Base-by-base conservation (phyloP, 64 coral and sea anemone genomes). In the Stichodactyla mertensii region DNA sequence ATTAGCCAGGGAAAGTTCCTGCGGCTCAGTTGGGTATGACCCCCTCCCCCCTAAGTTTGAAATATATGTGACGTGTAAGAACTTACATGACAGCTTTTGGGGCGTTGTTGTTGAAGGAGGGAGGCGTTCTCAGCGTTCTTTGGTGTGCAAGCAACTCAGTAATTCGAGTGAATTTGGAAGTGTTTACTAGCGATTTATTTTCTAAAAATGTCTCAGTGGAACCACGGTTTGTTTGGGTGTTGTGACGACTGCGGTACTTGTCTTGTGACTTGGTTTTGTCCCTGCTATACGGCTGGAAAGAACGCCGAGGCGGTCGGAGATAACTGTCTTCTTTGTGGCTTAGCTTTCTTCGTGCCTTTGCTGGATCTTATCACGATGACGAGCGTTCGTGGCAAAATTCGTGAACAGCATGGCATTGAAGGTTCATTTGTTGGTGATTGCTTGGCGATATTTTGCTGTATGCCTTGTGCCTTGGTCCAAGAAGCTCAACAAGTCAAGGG, bases 231-330 rank as follows among this genome's bases (percentile, higher is more conserved):
- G 19, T 96, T 82, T 20, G 88, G 94, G 16, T 96, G 94, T 20
- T 96, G 87, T 57, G 86, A 96, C 61, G 94, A 96, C 54, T 96
- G 94, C 52, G 94, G 91, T 14, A 96, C 94, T 6, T 96, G 94
- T 52, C 55, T 96, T 8, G 82, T 92, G 19, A 82, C 94, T 0
- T 82, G 60, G 20, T 88, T 96, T 27, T 89, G 84, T 11, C 78
- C 64, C 6, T 96, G 94, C 23, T 96, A 96, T 45, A 96, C 94
- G 31, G 71, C 28, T 62, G 94, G 94, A 1, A 96, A 96, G 85
- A 96, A 96, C 82, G 94, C 94, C 11, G 94, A 96, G 71, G 94
- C 94, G 20, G 94, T 96, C 24, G 94, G 94, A 57, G 94, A 96
- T 55, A 96, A 91, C 69, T 96, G 94, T 57, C 0, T 92, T 5